Base-by-base conservation (phyloP, 2,888 invertebrate species). In the Melanchra persicariae region DNA sequence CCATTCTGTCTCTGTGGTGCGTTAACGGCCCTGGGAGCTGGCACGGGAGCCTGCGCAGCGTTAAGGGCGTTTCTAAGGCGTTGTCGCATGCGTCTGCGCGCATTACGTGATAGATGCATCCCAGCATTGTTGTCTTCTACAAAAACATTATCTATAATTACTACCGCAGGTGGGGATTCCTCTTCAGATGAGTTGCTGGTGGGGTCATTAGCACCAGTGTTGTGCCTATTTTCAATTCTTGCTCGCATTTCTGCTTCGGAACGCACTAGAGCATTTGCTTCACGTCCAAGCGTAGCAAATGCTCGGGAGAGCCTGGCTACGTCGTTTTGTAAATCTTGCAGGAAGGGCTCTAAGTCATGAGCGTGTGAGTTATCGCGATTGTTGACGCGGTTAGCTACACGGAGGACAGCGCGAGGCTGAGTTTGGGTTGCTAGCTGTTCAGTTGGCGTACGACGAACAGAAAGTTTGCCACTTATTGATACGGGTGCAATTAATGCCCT, bases 381-480 rank as follows among this genome's bases (percentile, higher is more conserved):
- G 83, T 82, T 85, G 73, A 91, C 92, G 74, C 95, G 93, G 82
- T 88, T 92, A 69, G 95, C 95, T 70, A 95, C 93, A 70, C 95
- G 93, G 77, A 95, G 85, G 37, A 95, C 93, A 77, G 93, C 94
- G 64, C 95, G 93, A 58, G 95, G 95, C 85, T 91, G 92, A n/a
- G 90, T 82, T 71, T 88, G 89, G 47, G 86, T 85, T 51, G 88
- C 78, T 59, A 91, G 82, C 77, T 91, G 91, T 69, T 94, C 94
- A 51, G 84, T 37, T 2, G 93, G 92, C 43, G 91, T 89, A 82
- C 93, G 94, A 17, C 94, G 92, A 70, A 96, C 88, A 0, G 90
- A 88, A 69, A 96, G 85, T 83, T 93, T 94, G 59, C 92, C 91
- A 80, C 87, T 92, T 77, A 96, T 90, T 12, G 90, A 76, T 34